Percentiles rank a stretch among this genome's conserved stretches.
phyloP scores from a whole-genome alignment of 2,113 vertebrate genomes.

The Xenopus borealis region DNA sequence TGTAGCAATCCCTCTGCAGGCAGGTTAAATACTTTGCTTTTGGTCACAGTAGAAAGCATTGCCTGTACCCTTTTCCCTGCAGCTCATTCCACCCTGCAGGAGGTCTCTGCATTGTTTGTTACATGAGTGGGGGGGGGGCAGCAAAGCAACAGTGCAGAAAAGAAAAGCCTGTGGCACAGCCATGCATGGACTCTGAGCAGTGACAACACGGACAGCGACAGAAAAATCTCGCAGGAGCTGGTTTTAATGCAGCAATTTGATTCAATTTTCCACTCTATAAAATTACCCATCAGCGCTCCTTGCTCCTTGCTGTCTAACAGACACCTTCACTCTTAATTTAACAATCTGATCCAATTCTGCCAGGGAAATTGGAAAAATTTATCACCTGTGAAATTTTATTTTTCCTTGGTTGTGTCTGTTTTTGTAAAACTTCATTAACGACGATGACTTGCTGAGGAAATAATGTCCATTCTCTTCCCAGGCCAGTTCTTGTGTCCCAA shows the following conservation, averaged over 20 bases:
- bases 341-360: conserved; percentile 89
- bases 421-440: conserved; percentile 87
- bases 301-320: conserved; percentile 69
- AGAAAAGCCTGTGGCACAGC: conserved; percentile 31
- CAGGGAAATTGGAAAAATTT: conserved; percentile 92
- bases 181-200: conserved; percentile 42
- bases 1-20: too few species aligned
- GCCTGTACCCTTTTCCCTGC: too few species aligned
- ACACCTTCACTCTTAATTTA: conserved; percentile 91
- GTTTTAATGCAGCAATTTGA: conserved; percentile 92
- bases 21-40: too few species aligned
- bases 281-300: conserved; percentile 86
- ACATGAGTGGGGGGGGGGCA: too few species aligned
- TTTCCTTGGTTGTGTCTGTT: conserved; percentile 84
- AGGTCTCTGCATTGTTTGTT: too few species aligned
- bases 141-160: conserved; percentile 25
- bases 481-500: too few species aligned
- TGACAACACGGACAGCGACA: conserved; percentile 54
- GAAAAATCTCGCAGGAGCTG: conserved; percentile 73
- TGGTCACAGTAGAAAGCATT: too few species aligned
- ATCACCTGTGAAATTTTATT: conserved; percentile 96
- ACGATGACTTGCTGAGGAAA: conserved; percentile 84
- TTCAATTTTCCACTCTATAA: conserved; percentile 98
- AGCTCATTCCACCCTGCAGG: too few species aligned
- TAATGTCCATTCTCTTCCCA: too few species aligned